Percentiles rank a stretch among this genome's conserved stretches.
These are phyloP conservation scores for Pogonophryne albipinna DNA, from an alignment of 2,797 vertebrate species.

Conservation along the genomic window DNA sequence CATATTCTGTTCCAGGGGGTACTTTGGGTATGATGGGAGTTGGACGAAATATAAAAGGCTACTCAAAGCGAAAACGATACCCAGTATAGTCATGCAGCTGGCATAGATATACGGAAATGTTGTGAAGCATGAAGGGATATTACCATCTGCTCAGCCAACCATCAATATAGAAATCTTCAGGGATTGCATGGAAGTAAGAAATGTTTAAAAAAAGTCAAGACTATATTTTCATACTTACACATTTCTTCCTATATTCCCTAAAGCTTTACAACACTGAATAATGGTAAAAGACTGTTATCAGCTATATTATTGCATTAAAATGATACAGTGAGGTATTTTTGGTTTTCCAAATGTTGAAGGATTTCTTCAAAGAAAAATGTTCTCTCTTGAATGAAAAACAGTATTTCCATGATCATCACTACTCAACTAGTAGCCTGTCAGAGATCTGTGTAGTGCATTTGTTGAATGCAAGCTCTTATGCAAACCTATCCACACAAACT, in stretches of 20 bases:
- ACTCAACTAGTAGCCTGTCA: neutral
- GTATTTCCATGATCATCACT: neutral
- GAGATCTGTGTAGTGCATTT: slow-evolving; percentile 3
- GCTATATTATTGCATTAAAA: neutral
- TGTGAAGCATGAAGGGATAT: slow-evolving; percentile 44
- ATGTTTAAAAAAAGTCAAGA: neutral
- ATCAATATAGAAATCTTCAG: slow-evolving; percentile 29
- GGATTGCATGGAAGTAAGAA: slow-evolving; percentile 25
- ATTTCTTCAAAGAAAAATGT: no score
- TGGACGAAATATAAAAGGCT: neutral
- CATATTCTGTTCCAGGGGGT: neutral
- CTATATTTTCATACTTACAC: neutral
- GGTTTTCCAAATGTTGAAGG: neutral
- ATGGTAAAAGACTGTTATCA: neutral
- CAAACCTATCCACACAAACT: slow-evolving; percentile 6
- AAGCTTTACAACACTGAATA: neutral
- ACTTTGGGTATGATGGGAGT: neutral
- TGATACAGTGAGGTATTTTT: neutral
- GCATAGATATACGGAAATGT: slow-evolving; percentile 18
- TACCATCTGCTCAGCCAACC: slow-evolving; percentile 52
- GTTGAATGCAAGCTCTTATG: slow-evolving; percentile 14
- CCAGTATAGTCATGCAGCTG: slow-evolving; percentile 20
- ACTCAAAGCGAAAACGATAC: neutral
- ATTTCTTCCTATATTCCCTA: neutral
- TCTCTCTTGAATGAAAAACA: neutral